Conservation (phyloP, 1,140 invertebrate species). For the Papilio helenus region DNA sequence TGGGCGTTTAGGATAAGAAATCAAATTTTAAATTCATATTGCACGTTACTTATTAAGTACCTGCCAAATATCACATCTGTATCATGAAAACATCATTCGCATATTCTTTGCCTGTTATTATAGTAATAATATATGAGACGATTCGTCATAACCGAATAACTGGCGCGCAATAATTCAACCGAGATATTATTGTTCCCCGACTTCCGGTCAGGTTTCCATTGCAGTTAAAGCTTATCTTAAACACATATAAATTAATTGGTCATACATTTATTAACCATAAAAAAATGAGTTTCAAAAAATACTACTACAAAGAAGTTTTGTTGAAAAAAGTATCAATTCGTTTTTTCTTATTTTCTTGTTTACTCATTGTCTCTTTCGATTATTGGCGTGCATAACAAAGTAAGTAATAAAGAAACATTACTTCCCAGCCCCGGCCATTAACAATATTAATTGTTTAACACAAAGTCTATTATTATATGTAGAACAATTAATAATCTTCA, state of each 20-base stretch:
- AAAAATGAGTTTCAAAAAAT: not conserved
- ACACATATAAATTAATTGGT: not conserved
- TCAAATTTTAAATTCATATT: not conserved
- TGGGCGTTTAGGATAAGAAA: no score
- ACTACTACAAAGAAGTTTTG: no score
- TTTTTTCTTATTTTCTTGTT: no score
- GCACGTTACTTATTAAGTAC: not conserved
- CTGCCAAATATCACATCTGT: conserved; percentile 41
- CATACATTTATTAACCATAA: not conserved
- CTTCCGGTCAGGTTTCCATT: conserved; percentile 59
- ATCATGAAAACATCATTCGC: not conserved
- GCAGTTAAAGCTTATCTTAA: conserved; percentile 34
- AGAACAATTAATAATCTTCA: conserved; percentile 58
- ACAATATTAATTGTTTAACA: conserved; percentile 47
- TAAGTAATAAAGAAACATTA: not conserved
- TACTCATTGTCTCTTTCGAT: not conserved
- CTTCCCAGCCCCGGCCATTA: not conserved
- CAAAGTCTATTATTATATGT: conserved; percentile 59
- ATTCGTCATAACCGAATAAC: conserved; percentile 69
- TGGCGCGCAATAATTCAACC: conserved; percentile 59
- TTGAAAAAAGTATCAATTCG: no score
- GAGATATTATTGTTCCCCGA: conserved; percentile 53
- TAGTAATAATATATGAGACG: conserved; percentile 72
- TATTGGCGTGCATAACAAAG: not conserved
- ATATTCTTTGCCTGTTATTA: conserved; percentile 61